Evolutionary conservation across 1,140 invertebrate genomes (phyloP).

Genomic region (Oppia nitens): DNA sequence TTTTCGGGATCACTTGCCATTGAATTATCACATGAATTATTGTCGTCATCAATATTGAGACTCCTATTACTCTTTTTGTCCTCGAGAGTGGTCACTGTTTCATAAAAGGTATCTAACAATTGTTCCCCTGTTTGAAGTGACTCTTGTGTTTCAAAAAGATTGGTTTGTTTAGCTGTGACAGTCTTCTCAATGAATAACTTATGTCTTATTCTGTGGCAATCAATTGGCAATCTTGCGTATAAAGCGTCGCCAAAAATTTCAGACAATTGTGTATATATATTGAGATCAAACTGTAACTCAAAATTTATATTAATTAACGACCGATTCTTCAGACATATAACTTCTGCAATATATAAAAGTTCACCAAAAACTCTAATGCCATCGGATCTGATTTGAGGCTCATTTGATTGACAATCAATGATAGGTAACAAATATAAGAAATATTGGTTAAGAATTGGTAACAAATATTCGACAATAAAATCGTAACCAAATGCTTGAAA

Average conservation of each 20-base stretch:
- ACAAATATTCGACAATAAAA: slow-evolving; percentile 21
- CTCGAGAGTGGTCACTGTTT: slow-evolving; percentile 12
- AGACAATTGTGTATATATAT: slow-evolving; percentile 26
- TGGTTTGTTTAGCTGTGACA: slow-evolving; percentile 14
- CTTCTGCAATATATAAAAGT: neutral
- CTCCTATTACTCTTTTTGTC: slow-evolving; percentile 14
- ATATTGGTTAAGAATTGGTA: slow-evolving; percentile 25
- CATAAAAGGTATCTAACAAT: slow-evolving; percentile 25
- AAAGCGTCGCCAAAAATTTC: slow-evolving; percentile 29
- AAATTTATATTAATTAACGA: slow-evolving; percentile 17
- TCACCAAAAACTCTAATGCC: slow-evolving; percentile 28
- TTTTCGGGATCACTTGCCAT: slow-evolving; percentile 16
- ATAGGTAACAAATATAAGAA: slow-evolving; percentile 24
- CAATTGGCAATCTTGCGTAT: slow-evolving; percentile 21
- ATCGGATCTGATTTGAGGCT: slow-evolving; percentile 22
- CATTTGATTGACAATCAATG: slow-evolving; percentile 20
- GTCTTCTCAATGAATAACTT: slow-evolving; percentile 12
- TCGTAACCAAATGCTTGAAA: slow-evolving; percentile 25
- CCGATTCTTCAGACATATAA: slow-evolving; percentile 8
- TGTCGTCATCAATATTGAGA: slow-evolving; percentile 9
- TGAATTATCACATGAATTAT: slow-evolving; percentile 18
- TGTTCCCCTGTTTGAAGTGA: slow-evolving; percentile 26
- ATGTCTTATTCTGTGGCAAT: slow-evolving; percentile 1
- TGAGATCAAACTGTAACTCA: neutral
- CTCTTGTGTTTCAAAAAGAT: slow-evolving; percentile 23